Conservation (phyloP, 2,888 invertebrate species). For the Eulithis prunata region DNA sequence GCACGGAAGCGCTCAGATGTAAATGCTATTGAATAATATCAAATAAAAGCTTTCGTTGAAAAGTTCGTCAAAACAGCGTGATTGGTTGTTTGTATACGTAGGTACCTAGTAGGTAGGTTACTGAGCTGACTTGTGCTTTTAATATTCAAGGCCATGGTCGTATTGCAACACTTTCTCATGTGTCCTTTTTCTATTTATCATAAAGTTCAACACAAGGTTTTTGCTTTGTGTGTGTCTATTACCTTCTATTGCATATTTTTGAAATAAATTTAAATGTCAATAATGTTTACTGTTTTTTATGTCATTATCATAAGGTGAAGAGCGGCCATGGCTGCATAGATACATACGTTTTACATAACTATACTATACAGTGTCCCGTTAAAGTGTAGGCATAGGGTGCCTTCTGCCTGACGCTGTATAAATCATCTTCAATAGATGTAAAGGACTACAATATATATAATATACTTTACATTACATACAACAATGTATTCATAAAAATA, state of each 20-base stretch:
- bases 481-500: too few relatives aligned
- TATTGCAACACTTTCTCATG: slow-evolving; percentile 24
- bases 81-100: slow-evolving; percentile 4
- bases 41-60: background rate
- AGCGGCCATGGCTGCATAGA: background rate
- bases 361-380: too few relatives aligned
- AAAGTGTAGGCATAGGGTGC: too few relatives aligned
- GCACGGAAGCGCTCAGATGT: too few relatives aligned
- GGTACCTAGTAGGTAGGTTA: too few relatives aligned
- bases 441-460: too few relatives aligned
- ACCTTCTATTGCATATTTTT: background rate
- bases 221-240: slow-evolving; percentile 1
- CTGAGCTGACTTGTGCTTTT: slow-evolving; percentile 12
- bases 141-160: slow-evolving; percentile 27
- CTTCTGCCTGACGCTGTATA: too few relatives aligned
- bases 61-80: slow-evolving; percentile 15
- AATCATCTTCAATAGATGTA: too few relatives aligned
- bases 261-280: slow-evolving; percentile 1
- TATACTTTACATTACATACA: background rate
- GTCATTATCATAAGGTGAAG: background rate
- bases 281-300: background rate
- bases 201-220: slow-evolving; percentile 16
- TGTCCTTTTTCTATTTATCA: slow-evolving; percentile 21
- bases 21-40: too few relatives aligned
- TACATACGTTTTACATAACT: slow-evolving; percentile 2